Percentiles rank a stretch among this genome's conserved stretches.
Evolutionary conservation across 2,888 invertebrate genomes (phyloP).

Genomic region (Ctenicera cuprea): DNA sequence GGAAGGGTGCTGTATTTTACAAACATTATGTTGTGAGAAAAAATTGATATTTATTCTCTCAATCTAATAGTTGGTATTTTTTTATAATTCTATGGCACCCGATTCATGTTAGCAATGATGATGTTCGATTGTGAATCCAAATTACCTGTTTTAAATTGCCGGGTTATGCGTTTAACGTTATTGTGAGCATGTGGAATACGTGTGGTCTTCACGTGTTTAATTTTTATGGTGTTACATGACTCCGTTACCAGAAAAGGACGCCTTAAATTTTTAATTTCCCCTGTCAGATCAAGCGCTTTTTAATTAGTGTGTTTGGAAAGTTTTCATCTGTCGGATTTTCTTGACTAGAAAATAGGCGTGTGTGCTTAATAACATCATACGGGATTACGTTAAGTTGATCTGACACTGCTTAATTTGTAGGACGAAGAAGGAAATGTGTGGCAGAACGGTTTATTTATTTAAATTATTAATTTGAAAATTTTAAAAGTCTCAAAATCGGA

Average conservation of each 20-base stretch:
- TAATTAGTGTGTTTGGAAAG: conserved; percentile 2
- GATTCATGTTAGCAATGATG: conserved; percentile 15
- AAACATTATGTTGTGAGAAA: no score
- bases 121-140: conserved; percentile 28
- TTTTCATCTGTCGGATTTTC: background rate
- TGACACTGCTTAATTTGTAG: no score
- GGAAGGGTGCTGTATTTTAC: no score
- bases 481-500: no score
- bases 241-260: background rate
- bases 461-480: no score
- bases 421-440: no score
- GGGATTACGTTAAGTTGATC: no score
- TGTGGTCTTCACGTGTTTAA: conserved; percentile 23
- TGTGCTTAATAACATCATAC: no score
- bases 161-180: conserved; percentile 16
- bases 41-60: no score
- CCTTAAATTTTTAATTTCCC: conserved; percentile 6
- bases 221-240: background rate
- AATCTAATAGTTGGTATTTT: background rate
- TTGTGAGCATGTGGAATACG: conserved; percentile 22
- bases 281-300: conserved; percentile 1
- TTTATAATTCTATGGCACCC: background rate
- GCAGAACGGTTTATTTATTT: no score
- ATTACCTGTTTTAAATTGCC: conserved; percentile 26
- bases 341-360: background rate